Base-by-base conservation (phyloP, 1,140 invertebrate species). In the Mactra quadrangularis region DNA sequence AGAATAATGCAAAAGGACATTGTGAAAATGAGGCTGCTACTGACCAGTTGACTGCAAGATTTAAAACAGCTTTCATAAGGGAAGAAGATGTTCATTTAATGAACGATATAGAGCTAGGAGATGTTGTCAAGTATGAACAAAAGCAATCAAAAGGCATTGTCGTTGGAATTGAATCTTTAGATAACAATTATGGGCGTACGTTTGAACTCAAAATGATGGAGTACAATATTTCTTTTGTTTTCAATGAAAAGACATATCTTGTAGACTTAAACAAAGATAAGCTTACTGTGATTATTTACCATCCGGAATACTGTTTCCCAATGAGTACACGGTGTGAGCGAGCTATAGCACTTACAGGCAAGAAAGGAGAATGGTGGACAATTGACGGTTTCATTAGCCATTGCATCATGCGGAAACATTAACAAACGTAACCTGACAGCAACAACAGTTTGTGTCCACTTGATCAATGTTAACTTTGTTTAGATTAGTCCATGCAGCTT, bases 201-300 rank as follows among this genome's bases (percentile, higher is more conserved):
- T 60, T 60, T 60, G 22, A 74, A 74, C 55, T 74, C 15, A 19
- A 62, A 62, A 47, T 60, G 52, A 35, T 62, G 1, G 41, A 62
- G 6, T 62, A 52, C 27, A n/a, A 25, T 7, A 4, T 7, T 13
- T 9, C 29, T 7, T 31, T 25, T 19, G 29, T 29, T 50, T 13
- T 31, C 38, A 31, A 45, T 11, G 7, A 15, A 15, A 22, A 15
- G 27, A 76, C 33, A 25, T 76, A 31, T 33, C 11, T 2, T 1
- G 29, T 76, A 17, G 59, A 76, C 27, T 31, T 76, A 15, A 64
- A 62, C 19, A 76, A 76, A 22, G 38, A 76, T 33, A 4, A 22
- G 29, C 13, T 76, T 62, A 22, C 13, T 15, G 31, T 64, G 38
- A 22, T 31, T 27, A n/a, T 11, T 6, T 76, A 76, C 25, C 57